Conservation (phyloP, 2,797 vertebrate genomes). For the Anomalospiza imberbis region DNA sequence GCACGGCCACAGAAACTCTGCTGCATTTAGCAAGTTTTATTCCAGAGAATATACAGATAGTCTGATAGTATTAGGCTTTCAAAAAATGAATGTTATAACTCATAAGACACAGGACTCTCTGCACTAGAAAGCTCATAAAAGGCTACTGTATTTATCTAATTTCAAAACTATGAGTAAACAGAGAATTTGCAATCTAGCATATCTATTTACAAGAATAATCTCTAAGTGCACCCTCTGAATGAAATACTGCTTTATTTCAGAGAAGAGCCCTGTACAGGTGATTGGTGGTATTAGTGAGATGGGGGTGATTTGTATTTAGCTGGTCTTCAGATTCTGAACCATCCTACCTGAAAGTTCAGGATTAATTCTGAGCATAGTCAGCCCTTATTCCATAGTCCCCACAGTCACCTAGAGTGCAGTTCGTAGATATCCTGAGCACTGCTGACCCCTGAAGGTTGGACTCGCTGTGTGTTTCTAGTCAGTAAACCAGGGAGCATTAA, state of each 20-base stretch:
- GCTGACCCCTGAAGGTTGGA: constrained; percentile 62
- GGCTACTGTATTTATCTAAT: neutral
- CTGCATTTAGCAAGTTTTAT: constrained; percentile 29
- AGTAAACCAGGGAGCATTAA: neutral
- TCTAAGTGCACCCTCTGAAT: neutral
- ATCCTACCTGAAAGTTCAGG: neutral
- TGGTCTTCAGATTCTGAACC: neutral
- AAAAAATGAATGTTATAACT: neutral
- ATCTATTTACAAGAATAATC: neutral
- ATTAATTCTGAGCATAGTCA: neutral
- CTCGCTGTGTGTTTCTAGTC: neutral
- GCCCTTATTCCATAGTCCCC: neutral
- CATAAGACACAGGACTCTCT: neutral
- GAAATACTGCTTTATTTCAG: neutral
- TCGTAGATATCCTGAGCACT: constrained; percentile 32
- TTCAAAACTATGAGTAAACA: neutral
- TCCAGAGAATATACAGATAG: neutral
- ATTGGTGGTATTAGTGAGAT: neutral
- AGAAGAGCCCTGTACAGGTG: neutral
- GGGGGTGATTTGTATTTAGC: neutral
- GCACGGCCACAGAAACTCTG: neutral
- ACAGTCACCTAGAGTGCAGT: neutral
- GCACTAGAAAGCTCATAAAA: neutral
- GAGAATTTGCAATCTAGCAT: neutral
- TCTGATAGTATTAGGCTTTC: neutral